phyloP scores from a whole-genome alignment of 2,888 invertebrate genomes.

The Rhyacophila evoluta region DNA sequence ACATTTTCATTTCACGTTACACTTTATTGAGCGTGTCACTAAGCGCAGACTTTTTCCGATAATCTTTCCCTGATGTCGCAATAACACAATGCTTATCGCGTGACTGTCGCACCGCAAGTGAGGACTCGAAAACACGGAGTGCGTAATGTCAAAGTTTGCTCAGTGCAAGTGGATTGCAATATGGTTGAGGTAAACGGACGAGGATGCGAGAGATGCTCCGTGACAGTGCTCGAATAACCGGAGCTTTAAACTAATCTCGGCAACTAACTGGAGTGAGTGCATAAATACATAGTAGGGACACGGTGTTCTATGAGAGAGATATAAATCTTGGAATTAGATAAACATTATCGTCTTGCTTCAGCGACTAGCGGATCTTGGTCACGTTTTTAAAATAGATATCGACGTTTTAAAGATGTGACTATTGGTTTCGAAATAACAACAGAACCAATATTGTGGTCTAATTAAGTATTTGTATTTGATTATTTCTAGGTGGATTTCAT shows the following conservation, averaged over 20 bases:
- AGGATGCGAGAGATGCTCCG: not conserved
- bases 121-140: slow-evolving; percentile 18
- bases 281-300: not conserved
- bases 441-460: not conserved
- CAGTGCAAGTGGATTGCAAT: slow-evolving; percentile 28
- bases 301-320: not conserved
- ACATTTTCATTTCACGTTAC: too few species aligned
- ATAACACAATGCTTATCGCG: not conserved
- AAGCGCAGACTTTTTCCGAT: too few species aligned
- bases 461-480: not conserved
- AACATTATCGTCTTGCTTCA: slow-evolving; percentile 2
- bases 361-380: not conserved
- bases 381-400: not conserved
- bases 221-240: slow-evolving; percentile 3
- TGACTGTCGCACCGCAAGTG: slow-evolving; percentile 31
- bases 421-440: not conserved
- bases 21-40: too few species aligned
- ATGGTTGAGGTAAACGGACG: slow-evolving; percentile 4
- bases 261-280: not conserved
- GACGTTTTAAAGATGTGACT: not conserved
- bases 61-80: not conserved
- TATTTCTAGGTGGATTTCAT: too few species aligned
- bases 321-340: not conserved
- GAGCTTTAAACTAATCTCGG: slow-evolving; percentile 3
- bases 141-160: slow-evolving; percentile 42